These are phyloP conservation scores for Phoeniculus purpureus DNA, from an alignment of 2,797 vertebrate genomes.

Conservation along the genomic window DNA sequence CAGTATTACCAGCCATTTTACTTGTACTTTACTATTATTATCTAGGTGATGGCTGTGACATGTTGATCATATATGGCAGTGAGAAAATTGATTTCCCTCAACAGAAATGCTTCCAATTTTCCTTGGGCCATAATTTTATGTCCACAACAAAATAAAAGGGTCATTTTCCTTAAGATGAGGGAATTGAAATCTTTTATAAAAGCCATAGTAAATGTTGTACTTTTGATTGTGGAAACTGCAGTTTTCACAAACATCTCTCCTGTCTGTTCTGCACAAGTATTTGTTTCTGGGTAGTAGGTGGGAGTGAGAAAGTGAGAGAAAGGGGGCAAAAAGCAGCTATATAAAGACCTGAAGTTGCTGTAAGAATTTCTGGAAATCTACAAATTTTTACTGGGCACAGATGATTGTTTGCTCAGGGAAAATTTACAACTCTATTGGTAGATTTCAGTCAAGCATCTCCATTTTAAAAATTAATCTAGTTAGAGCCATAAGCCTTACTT, in stretches of 20 bases:
- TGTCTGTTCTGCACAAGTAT: slow-evolving; percentile 46
- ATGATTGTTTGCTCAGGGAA: not conserved
- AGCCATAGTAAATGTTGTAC: slow-evolving; percentile 83
- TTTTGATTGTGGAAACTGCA: slow-evolving; percentile 85
- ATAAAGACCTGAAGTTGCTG: slow-evolving; percentile 36
- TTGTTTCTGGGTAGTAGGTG: not conserved
- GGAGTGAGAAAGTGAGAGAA: not conserved
- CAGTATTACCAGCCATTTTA: slow-evolving; percentile 82
- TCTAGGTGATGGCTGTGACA: slow-evolving; percentile 88
- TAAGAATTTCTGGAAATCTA: slow-evolving; percentile 20
- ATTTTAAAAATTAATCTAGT: slow-evolving; percentile 1
- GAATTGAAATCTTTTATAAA: slow-evolving; percentile 95
- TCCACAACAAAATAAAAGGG: slow-evolving; percentile 99
- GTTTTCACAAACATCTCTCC: slow-evolving; percentile 77
- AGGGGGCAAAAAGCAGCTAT: not conserved
- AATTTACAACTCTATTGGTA: not conserved
- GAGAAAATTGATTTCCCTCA: slow-evolving; percentile 98
- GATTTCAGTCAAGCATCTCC: not conserved
- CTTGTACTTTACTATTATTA: slow-evolving; percentile 86
- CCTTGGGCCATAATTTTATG: slow-evolving; percentile 97
- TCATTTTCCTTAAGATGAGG: slow-evolving; percentile 92
- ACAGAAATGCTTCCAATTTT: slow-evolving; percentile 98
- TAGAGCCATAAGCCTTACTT: not conserved
- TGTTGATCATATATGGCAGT: slow-evolving; percentile 90
- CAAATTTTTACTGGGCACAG: not conserved